Evolutionary conservation across 2,113 vertebrate species (phyloP).

Genomic region (Pontoporia blainvillei): DNA sequence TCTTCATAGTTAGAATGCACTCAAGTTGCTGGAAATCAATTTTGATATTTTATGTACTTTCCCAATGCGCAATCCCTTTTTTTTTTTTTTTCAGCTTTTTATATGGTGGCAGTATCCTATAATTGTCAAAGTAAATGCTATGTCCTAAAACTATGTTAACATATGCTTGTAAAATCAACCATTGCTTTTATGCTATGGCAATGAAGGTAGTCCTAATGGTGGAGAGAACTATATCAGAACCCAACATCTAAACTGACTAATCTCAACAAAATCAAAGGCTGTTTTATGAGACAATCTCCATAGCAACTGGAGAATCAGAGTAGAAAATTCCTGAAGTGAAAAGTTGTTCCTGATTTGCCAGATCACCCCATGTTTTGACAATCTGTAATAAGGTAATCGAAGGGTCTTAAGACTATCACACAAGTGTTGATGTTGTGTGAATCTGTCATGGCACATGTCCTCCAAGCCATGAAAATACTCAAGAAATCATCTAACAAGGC

Average conservation of each 20-base stretch:
- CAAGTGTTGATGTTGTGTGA: conserved; percentile 42
- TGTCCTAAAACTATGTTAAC: background rate
- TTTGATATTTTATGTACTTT: conserved; percentile 5
- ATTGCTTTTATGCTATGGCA: background rate
- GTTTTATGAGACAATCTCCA: conserved; percentile 46
- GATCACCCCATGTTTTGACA: conserved; percentile 56
- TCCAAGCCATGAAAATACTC: conserved; percentile 1
- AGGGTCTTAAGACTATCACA: conserved; percentile 38
- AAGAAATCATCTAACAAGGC: background rate
- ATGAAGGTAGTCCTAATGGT: background rate
- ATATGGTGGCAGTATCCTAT: background rate
- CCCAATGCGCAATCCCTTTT: background rate
- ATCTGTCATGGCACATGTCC: conserved; percentile 32
- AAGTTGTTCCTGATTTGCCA: conserved; percentile 59
- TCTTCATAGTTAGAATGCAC: background rate
- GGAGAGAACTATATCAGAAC: background rate
- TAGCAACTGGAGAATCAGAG: conserved; percentile 45
- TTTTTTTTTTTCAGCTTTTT: background rate
- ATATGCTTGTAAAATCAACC: background rate
- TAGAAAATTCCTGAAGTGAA: conserved; percentile 42
- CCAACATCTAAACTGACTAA: background rate
- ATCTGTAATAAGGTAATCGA: conserved; percentile 54
- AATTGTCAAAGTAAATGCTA: conserved; percentile 12
- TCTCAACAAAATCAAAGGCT: conserved; percentile 41
- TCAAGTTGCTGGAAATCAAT: background rate